Conservation (phyloP, 2,888 invertebrate genomes). For the Apamea monoglypha region DNA sequence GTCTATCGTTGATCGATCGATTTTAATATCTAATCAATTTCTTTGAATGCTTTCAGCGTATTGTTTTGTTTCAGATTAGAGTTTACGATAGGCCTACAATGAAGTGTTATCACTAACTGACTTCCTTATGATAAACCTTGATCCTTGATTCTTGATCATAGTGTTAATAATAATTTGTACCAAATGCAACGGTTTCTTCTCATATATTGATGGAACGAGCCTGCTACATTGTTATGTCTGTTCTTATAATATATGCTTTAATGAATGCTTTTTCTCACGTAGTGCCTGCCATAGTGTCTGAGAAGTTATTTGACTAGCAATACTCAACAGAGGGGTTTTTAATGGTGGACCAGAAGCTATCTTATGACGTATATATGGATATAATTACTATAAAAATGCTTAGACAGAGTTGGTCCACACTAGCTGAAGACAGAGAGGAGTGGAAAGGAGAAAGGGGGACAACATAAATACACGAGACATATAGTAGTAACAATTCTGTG, state of each 20-base stretch:
- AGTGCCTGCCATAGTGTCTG: background rate
- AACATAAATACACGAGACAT: background rate
- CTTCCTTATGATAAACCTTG: conserved; percentile 35
- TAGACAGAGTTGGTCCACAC: background rate
- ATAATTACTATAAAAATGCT: background rate
- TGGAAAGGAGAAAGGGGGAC: background rate
- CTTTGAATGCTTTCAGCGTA: conserved; percentile 16
- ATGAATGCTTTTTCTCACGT: background rate
- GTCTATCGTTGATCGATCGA: conserved; percentile 25
- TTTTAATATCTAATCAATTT: conserved; percentile 47
- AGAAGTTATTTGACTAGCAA: background rate
- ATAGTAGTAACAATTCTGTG: background rate
- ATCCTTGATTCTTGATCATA: conserved; percentile 21
- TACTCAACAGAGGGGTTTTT: background rate
- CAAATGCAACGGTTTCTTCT: background rate
- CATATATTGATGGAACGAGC: background rate
- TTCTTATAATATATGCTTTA: background rate
- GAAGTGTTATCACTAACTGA: background rate
- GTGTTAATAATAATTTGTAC: background rate
- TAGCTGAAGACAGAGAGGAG: too few species aligned
- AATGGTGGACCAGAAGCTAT: background rate
- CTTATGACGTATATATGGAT: background rate
- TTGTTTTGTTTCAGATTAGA: conserved; percentile 36
- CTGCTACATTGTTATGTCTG: background rate
- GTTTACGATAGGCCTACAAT: conserved; percentile 24